A percentile compares a stretch with the other conserved stretches of the same genome.
Evolutionary conservation across 2,888 invertebrate species (phyloP).

Genomic region (Ormyrus labotus): DNA sequence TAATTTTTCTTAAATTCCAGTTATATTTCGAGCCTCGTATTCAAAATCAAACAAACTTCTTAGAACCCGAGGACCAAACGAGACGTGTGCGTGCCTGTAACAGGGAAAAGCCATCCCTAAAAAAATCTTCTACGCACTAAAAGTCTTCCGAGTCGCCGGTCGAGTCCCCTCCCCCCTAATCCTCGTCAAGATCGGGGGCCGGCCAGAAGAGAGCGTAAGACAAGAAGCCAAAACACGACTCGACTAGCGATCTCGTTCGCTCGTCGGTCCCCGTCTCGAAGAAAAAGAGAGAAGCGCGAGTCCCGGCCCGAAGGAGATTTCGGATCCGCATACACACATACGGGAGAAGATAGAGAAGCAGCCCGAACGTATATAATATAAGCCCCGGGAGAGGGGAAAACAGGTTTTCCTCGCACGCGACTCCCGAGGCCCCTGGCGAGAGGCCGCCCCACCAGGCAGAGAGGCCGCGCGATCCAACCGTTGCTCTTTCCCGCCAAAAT

Average conservation of each 20-base stretch:
- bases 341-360: not conserved
- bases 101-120: not conserved
- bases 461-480: not conserved
- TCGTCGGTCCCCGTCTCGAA: not conserved
- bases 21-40: too few species aligned
- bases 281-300: not conserved
- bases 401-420: constrained; percentile 2
- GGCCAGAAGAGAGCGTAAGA: constrained; percentile 22
- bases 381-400: not conserved
- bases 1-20: too few species aligned
- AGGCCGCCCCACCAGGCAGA: not conserved
- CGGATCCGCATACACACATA: too few species aligned
- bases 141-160: not conserved
- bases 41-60: too few species aligned
- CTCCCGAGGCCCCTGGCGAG: constrained; percentile 2
- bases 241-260: not conserved
- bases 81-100: not conserved
- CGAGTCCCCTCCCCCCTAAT: too few species aligned
- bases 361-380: not conserved
- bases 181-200: too few species aligned
- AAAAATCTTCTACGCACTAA: constrained; percentile 24
- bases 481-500: constrained; percentile 47
- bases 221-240: constrained; percentile 36
- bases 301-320: not conserved
- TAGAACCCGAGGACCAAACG: too few species aligned